Base-by-base conservation (phyloP, 1,140 invertebrate species). In the Elysia chlorotica region DNA sequence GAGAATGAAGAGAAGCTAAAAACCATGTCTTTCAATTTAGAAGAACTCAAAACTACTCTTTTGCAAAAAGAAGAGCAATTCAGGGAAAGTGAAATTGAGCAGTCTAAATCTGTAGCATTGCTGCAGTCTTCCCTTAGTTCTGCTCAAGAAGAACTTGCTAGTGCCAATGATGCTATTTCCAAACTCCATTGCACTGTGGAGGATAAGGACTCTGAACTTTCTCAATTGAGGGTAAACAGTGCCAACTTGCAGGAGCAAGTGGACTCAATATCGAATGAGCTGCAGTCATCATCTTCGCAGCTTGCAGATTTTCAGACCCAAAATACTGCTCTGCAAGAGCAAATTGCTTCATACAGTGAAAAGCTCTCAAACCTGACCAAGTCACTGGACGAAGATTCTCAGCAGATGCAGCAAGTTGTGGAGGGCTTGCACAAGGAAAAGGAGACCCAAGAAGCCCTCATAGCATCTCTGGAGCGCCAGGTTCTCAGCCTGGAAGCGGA, bases 401-500 rank as follows among this genome's bases (percentile, higher is more conserved):
- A 41, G 36, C 68, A 71, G n/a, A n/a, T 23, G 21, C 17, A 61
- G 37, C n/a, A 25, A 2, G n/a, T 71, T 30, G 14, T 71, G n/a
- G 23, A 37, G 23, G 38, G 19, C 21, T 19, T 74, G 25, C 54
- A 57, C 19, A 37, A 75, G 25, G 59, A 72, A 25, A 61, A 65
- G 31, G 57, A 57, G 28, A 61, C 25, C 41, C 35, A 25, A 5
- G 69, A 72, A 36, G 53, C 71, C 65, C 57, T 72, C 5, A 17
- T 69, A 6, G 28, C 65, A 48, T 63, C 28, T n/a, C 23, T 71
- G 28, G 65, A 74, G 25, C 53, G 41, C 25, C 68, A 76, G 41
- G 63, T 69, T 56, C 28, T 65, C 30, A 71, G 28, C 14, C 69
- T 75, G 41, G 68, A 65, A 41, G 57, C 61, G 19, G 76, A 79